phyloP scores from a whole-genome alignment of 35 echinoderm and acorn worm species.

The Ptychodera flava region DNA sequence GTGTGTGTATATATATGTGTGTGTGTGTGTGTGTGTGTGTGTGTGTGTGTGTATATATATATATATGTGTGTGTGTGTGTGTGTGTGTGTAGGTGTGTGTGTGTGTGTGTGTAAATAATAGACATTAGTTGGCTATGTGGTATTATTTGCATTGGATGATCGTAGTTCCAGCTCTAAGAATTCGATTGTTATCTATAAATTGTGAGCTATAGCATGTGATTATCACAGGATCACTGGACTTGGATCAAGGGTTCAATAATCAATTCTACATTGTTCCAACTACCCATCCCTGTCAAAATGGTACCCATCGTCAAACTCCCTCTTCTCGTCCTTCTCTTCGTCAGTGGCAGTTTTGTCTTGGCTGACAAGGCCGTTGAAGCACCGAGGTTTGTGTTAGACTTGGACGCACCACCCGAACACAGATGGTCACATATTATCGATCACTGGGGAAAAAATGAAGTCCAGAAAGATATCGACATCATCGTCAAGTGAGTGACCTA shows the following conservation, averaged over 20 bases:
- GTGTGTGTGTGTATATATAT: not conserved
- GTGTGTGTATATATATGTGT: not conserved
- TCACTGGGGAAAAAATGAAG: constrained; percentile 32
- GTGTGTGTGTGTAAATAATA: not conserved
- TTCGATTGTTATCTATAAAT: not conserved
- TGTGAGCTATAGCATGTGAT: not conserved
- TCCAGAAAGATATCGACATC: not conserved
- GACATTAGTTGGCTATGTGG: not conserved
- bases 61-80: not conserved
- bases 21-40: not conserved
- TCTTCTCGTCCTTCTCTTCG: not conserved
- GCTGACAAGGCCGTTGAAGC: not conserved
- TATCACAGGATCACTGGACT: not conserved
- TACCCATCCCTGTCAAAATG: not conserved
- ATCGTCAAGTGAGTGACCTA: no score
- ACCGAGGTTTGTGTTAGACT: constrained; percentile 49
- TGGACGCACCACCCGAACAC: constrained; percentile 59
- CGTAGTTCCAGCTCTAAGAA: not conserved
- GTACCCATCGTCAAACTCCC: not conserved
- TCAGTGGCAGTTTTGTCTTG: not conserved
- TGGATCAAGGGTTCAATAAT: not conserved
- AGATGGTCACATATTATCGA: constrained; percentile 54
- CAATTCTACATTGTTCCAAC: not conserved
- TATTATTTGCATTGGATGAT: not conserved
- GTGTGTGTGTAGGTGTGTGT: not conserved